Conservation (phyloP, 1,140 invertebrate genomes). For the Zaprionus ornatus region DNA sequence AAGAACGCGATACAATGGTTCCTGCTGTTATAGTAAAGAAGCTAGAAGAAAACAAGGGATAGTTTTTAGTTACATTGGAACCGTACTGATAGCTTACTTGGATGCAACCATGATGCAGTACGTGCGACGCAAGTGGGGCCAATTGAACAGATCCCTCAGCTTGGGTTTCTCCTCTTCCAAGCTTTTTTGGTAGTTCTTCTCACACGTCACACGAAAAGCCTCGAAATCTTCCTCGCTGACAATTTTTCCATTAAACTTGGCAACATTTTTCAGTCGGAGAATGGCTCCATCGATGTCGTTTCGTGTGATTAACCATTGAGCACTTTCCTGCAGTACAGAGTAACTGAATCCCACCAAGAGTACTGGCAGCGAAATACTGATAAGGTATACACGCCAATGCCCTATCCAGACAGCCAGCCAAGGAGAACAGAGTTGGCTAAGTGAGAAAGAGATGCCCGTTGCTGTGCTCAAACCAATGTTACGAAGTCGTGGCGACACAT, state of each 20-base stretch:
- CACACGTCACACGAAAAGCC: slow-evolving; percentile 68
- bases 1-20: slow-evolving; percentile 86
- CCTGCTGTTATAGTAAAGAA: slow-evolving; percentile 77
- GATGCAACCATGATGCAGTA: background rate
- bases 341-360: slow-evolving; percentile 83
- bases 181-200: background rate
- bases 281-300: slow-evolving; percentile 85
- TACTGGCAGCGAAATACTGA: slow-evolving; percentile 84
- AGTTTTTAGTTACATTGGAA: too few species aligned
- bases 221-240: slow-evolving; percentile 84
- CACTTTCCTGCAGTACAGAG: slow-evolving; percentile 86
- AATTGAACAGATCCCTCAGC: background rate
- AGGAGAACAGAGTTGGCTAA: slow-evolving; percentile 85
- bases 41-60: background rate
- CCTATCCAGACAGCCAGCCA: slow-evolving; percentile 85
- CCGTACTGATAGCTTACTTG: background rate
- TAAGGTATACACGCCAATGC: slow-evolving; percentile 85
- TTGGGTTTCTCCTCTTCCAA: background rate
- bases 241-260: slow-evolving; percentile 85
- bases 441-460: slow-evolving; percentile 85
- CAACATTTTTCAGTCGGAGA: slow-evolving; percentile 85
- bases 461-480: slow-evolving; percentile 86
- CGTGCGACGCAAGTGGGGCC: background rate
- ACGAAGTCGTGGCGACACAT: slow-evolving; percentile 85
- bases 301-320: slow-evolving; percentile 86